These are phyloP conservation scores for Lochmaea crataegi DNA, from an alignment of 2,888 invertebrate species.

Conservation along the genomic window DNA sequence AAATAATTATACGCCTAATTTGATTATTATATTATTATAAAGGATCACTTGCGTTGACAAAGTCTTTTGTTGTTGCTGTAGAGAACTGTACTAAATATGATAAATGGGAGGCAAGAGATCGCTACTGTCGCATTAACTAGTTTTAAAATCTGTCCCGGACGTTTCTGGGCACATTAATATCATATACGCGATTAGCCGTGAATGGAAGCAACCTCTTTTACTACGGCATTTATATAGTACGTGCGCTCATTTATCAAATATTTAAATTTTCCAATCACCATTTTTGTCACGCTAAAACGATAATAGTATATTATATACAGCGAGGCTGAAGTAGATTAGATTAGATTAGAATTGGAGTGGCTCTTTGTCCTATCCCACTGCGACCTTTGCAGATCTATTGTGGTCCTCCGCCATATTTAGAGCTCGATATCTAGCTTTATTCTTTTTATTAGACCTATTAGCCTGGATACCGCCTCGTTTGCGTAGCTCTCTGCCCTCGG, in stretches of 20 bases:
- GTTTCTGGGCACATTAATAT: conserved; percentile 65
- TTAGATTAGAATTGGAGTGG: too few species aligned
- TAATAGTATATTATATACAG: too few species aligned
- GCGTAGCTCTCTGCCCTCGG: too few species aligned
- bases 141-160: conserved; percentile 65
- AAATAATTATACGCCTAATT: conserved; percentile 3
- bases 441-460: too few species aligned
- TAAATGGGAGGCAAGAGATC: conserved; percentile 61
- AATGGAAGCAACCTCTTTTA: conserved; percentile 61
- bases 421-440: too few species aligned
- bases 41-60: conserved; percentile 57
- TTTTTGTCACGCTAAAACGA: too few species aligned
- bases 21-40: conserved; percentile 29
- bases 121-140: conserved; percentile 64
- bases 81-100: conserved; percentile 61
- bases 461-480: too few species aligned
- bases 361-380: too few species aligned
- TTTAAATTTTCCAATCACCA: neutral
- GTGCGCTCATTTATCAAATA: conserved; percentile 20
- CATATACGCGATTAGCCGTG: conserved; percentile 66
- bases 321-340: too few species aligned
- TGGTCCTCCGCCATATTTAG: too few species aligned
- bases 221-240: conserved; percentile 46
- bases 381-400: too few species aligned
- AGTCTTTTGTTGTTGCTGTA: conserved; percentile 59